Percentiles rank a stretch among this genome's conserved stretches.
phyloP scores from a whole-genome alignment of 1,140 invertebrate species.

The Tetramorium parvispinum region DNA sequence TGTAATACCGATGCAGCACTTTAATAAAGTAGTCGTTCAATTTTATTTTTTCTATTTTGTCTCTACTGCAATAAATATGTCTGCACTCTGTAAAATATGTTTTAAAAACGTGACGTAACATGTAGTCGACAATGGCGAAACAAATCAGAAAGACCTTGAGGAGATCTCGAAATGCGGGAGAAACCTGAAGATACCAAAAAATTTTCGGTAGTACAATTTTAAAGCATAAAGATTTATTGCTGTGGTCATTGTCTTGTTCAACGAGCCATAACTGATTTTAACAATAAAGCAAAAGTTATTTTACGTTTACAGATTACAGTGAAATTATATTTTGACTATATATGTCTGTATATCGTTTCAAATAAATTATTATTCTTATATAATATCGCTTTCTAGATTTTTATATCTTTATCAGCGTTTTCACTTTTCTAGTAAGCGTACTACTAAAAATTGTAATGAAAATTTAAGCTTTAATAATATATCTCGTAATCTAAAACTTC shows the following conservation, averaged over 20 bases:
- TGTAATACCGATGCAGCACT: neutral
- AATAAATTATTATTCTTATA: neutral
- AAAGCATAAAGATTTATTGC: conserved; percentile 81
- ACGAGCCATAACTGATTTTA: conserved; percentile 73
- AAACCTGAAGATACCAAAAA: conserved; percentile 53
- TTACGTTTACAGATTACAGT: conserved; percentile 7
- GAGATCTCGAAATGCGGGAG: neutral
- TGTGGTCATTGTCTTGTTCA: conserved; percentile 72
- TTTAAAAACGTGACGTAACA: neutral
- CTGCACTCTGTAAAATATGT: neutral
- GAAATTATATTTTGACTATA: neutral
- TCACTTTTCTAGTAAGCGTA: conserved; percentile 50
- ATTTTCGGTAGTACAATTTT: conserved; percentile 78
- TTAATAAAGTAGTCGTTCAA: neutral
- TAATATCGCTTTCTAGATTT: conserved; percentile 61
- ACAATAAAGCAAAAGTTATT: conserved; percentile 64
- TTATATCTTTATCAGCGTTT: conserved; percentile 58
- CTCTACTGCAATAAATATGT: neutral
- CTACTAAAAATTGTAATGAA: conserved; percentile 8
- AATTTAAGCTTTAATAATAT: neutral
- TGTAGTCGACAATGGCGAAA: neutral
- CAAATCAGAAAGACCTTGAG: conserved; percentile 58
- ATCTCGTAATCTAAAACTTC: neutral
- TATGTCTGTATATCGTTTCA: neutral
- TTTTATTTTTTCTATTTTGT: neutral